A percentile compares a stretch with the other conserved stretches of the same genome.
These are phyloP conservation scores for Acrocephalus scirpaceus DNA, from an alignment of 2,797 vertebrate species.

Conservation along the genomic window DNA sequence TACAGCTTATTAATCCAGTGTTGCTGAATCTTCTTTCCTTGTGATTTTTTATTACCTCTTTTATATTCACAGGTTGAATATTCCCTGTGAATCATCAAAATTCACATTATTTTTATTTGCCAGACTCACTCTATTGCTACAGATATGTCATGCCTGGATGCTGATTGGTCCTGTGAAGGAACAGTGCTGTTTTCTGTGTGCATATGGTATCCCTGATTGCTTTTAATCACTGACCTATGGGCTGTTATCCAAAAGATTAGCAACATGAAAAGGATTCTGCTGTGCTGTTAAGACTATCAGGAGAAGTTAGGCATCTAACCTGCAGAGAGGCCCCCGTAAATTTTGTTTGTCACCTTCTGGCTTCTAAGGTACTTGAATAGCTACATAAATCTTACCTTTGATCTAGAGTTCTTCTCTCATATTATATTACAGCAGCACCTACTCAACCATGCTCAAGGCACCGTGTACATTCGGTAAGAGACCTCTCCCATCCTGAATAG, in stretches of 20 bases:
- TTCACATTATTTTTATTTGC: slow-evolving; percentile 3
- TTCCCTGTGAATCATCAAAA: slow-evolving; percentile 9
- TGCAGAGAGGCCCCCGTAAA: slow-evolving; percentile 1
- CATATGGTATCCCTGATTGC: background rate
- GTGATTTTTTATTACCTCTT: background rate
- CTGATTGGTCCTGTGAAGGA: background rate
- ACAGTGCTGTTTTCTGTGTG: background rate
- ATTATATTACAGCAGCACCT: background rate
- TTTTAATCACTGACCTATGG: background rate
- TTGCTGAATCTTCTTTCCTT: background rate
- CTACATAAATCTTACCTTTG: slow-evolving; percentile 30
- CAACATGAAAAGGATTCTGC: background rate
- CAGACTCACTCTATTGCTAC: background rate
- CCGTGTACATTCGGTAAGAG: background rate
- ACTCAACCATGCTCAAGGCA: background rate
- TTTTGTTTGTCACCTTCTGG: slow-evolving; percentile 4
- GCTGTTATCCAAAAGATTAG: background rate
- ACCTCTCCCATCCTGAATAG: background rate
- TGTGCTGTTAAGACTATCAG: background rate
- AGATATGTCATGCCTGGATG: background rate
- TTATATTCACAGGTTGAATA: background rate
- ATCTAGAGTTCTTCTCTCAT: background rate
- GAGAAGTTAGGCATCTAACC: slow-evolving; percentile 1
- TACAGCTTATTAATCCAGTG: slow-evolving; percentile 17
- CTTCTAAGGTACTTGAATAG: background rate